These are phyloP conservation scores for Puntigrus tetrazona DNA, from an alignment of 2,113 vertebrate species.

Conservation along the genomic window DNA sequence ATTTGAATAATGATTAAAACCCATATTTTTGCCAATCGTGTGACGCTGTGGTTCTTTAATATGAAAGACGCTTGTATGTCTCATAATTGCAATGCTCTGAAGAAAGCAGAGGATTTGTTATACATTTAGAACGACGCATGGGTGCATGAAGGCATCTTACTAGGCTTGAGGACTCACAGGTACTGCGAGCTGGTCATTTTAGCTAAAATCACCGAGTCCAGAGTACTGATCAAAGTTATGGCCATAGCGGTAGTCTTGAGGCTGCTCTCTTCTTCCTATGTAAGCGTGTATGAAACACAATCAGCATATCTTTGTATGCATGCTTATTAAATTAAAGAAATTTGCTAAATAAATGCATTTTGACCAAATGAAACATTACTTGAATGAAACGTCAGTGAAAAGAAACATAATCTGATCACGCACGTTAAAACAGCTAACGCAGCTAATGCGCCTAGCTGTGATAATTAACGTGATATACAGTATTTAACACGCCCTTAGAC, in stretches of 20 bases:
- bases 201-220: constrained; percentile 5
- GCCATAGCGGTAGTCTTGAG: neutral
- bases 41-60: neutral
- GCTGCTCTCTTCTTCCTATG: neutral
- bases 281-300: neutral
- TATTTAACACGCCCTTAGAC: neutral
- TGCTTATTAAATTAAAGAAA: neutral
- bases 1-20: constrained; percentile 47
- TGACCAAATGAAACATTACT: neutral
- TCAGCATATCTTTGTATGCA: neutral
- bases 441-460: neutral
- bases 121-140: neutral
- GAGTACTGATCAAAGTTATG: neutral
- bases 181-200: constrained; percentile 51
- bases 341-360: neutral
- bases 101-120: neutral
- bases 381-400: neutral
- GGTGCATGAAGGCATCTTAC: constrained; percentile 60
- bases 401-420: neutral
- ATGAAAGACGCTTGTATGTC: neutral
- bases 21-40: neutral
- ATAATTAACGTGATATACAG: neutral
- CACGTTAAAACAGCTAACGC: neutral
- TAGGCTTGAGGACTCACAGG: constrained; percentile 70
- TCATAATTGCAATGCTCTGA: neutral